phyloP scores from a whole-genome alignment of 2,797 vertebrate species.

The Enteromius viviparus region DNA sequence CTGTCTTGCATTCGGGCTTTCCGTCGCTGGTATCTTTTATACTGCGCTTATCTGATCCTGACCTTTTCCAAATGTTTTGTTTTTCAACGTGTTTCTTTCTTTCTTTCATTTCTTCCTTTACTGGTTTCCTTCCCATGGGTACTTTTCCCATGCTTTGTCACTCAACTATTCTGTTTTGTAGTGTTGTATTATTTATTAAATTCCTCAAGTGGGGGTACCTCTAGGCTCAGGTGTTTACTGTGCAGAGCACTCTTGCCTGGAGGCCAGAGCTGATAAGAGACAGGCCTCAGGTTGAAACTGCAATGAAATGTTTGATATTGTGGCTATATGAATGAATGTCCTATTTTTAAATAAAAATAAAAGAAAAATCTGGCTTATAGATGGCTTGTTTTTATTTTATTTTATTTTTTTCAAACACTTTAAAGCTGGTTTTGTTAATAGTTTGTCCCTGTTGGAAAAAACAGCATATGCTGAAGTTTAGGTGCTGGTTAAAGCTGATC shows the following conservation, averaged over 20 bases:
- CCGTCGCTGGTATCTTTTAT: not conserved
- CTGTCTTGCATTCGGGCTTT: constrained; percentile 27
- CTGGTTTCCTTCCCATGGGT: not conserved
- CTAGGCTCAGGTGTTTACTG: constrained; percentile 69
- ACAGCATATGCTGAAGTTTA: not conserved
- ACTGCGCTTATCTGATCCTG: constrained; percentile 10
- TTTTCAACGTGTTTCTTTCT: not conserved
- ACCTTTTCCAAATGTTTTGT: constrained; percentile 34
- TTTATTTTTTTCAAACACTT: not conserved
- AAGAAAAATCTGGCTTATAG: not conserved
- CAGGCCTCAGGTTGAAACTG: not conserved
- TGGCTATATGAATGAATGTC: not conserved
- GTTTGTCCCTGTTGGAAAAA: not conserved
- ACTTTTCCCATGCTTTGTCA: constrained; percentile 11
- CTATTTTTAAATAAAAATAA: not conserved
- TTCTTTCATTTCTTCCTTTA: not conserved
- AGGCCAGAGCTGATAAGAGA: constrained; percentile 57
- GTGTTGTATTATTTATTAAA: constrained; percentile 31
- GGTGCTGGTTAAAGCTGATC: not conserved
- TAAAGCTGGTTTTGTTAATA: not conserved
- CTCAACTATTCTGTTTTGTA: constrained; percentile 18
- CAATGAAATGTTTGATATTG: constrained; percentile 53
- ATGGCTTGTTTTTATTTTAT: not conserved
- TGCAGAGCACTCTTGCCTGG: constrained; percentile 65
- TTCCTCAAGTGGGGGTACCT: constrained; percentile 68